Conservation (phyloP, 2,113 vertebrate species). For the Zonotrichia leucophrys region DNA sequence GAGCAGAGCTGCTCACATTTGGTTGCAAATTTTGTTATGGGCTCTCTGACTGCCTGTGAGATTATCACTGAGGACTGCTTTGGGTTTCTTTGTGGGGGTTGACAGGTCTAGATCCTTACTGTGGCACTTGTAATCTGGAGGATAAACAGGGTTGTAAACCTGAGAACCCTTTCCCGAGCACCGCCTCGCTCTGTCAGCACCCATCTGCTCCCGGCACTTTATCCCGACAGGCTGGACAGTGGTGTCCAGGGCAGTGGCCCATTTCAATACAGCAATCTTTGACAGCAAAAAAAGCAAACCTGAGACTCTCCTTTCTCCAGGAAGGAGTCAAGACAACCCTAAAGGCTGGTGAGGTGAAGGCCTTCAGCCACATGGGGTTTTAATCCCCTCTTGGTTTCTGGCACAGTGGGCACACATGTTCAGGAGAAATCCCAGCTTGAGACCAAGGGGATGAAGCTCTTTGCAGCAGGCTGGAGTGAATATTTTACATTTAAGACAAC, state of each 20-base stretch:
- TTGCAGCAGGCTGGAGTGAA: background rate
- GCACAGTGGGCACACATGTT: accelerated
- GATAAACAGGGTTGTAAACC: background rate
- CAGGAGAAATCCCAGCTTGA: background rate
- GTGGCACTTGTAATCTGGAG: background rate
- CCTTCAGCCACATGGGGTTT: background rate
- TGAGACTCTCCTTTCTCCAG: background rate
- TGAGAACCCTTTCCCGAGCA: background rate
- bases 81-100: background rate
- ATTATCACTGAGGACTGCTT: background rate
- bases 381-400: background rate
- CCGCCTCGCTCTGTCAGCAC: accelerated
- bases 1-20: background rate
- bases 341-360: background rate
- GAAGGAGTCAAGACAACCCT: background rate
- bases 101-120: background rate
- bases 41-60: background rate
- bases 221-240: accelerated
- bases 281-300: background rate
- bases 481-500: background rate
- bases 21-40: background rate
- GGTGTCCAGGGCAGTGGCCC: background rate
- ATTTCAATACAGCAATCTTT: accelerated
- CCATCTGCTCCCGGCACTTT: accelerated
- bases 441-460: background rate